Percentiles rank a stretch among this genome's conserved stretches.
Evolutionary conservation across 37 sponge, comb jelly and placozoan species (phyloP).

Genomic region (Tethya wilhelma): DNA sequence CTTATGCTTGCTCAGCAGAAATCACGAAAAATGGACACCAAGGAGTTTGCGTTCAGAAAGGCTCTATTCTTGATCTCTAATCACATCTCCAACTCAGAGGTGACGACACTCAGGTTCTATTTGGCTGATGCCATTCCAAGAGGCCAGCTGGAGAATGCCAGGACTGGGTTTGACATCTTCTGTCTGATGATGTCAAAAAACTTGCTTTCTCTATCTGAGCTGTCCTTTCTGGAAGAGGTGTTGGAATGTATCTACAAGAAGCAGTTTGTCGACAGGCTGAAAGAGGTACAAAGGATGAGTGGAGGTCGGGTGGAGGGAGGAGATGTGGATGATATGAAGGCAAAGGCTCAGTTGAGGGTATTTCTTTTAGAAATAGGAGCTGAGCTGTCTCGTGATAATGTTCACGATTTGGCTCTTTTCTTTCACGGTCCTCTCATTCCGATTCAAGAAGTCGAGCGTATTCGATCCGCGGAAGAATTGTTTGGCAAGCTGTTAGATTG

Average conservation of each 20-base stretch:
- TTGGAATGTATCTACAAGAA: too few relatives aligned
- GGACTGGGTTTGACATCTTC: slow-evolving; percentile 14
- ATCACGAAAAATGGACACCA: too few relatives aligned
- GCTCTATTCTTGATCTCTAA: not conserved
- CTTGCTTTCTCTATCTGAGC: slow-evolving; percentile 3
- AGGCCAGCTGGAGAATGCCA: slow-evolving; percentile 16
- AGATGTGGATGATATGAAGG: too few relatives aligned
- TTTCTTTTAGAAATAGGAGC: slow-evolving; percentile 3
- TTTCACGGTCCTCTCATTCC: slow-evolving; percentile 15
- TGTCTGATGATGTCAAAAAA: slow-evolving; percentile 6
- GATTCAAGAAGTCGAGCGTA: slow-evolving; percentile 20
- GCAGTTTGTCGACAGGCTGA: too few relatives aligned
- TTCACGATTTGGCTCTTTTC: slow-evolving; percentile 19
- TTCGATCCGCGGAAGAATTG: not conserved
- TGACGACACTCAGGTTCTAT: slow-evolving; percentile 23
- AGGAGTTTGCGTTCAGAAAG: not conserved
- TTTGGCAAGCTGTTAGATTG: slow-evolving; percentile 12
- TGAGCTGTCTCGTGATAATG: slow-evolving; percentile 6
- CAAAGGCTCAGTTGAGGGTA: not conserved
- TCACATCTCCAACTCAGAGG: not conserved
- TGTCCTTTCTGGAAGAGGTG: slow-evolving; percentile 35
- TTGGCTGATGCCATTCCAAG: slow-evolving; percentile 6
- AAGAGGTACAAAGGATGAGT: too few relatives aligned
- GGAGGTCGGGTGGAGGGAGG: too few relatives aligned
- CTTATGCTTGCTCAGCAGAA: too few relatives aligned